Percentiles rank a stretch among this genome's conserved stretches.
These are phyloP conservation scores for Antitype chi DNA, from an alignment of 2,888 invertebrate species.

Conservation along the genomic window DNA sequence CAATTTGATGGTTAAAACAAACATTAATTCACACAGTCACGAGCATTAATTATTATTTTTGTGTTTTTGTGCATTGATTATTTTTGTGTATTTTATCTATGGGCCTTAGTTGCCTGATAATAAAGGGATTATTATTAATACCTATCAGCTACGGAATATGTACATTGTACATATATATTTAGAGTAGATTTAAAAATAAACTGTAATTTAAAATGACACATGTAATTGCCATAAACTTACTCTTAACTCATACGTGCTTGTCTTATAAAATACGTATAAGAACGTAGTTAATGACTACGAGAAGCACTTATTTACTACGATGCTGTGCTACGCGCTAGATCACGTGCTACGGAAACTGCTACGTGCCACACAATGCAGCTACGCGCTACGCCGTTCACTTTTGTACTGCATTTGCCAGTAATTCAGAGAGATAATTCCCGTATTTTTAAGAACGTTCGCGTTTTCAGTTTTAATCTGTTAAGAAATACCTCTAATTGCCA, in stretches of 20 bases:
- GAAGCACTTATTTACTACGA: constrained; percentile 28
- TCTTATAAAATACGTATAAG: background rate
- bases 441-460: background rate
- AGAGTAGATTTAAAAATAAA: background rate
- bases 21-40: too few relatives aligned
- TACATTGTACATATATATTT: background rate
- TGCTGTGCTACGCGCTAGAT: constrained; percentile 12
- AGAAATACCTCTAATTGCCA: background rate
- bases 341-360: constrained; percentile 28
- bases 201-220: background rate
- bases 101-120: too few relatives aligned
- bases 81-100: too few relatives aligned
- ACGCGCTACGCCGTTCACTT: constrained; percentile 5
- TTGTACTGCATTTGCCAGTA: background rate
- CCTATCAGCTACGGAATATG: too few relatives aligned
- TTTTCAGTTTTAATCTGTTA: background rate
- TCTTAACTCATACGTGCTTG: background rate
- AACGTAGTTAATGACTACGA: background rate
- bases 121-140: too few relatives aligned
- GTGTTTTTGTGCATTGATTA: too few relatives aligned
- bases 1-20: too few relatives aligned
- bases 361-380: constrained; percentile 22
- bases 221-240: too few relatives aligned
- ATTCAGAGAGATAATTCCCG: background rate
- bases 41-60: too few relatives aligned